Base-by-base conservation (phyloP, 2,797 vertebrate genomes). In the Sebastes trivittatus region DNA sequence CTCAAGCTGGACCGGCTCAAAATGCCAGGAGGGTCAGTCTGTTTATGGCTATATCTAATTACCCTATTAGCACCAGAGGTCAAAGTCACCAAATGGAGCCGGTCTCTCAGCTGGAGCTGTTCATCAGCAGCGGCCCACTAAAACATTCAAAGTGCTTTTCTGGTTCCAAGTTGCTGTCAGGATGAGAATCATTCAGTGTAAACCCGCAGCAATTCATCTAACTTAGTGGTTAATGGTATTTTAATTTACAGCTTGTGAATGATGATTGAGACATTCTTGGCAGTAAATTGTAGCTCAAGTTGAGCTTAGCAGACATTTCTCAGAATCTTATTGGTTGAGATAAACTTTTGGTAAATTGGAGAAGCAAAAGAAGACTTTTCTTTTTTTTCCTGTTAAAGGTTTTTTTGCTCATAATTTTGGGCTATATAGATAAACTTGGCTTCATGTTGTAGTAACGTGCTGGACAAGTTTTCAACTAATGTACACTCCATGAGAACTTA, bases 11-110 rank as follows among this genome's bases (percentile, higher is more conserved):
- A 95, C 93, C 13, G 97, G 96, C 67, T 95, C 96, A 20, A 96
- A 90, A 90, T 98, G 97, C 87, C 97, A 97, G 78, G 95, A 97
- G 59, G 97, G 97, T 97, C 54, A 29, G 97, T 97, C 54, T 34
- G 46, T 52, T 64, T 70, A 76, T 13, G 16, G 46, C 63, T 18
- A n/a, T 25, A 2, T 81, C 82, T 65, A 42, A 89, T 83, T 61
- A 60, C 75, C 56, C 55, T 11, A 9, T 70, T 81, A 68, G 58
- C 77, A 75, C 81, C 70, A 0, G 9, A 67, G 65, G 88, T 84
- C 75, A 85, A 82, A 84, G 70, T 56, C 65, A 14, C 69, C 69
- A 78, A 65, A 84, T 75, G 75, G 75, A 79, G 62, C 72, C 16
- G 3, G 32, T 25, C 22, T 52, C 59, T 83, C 81, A 80, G 80